Evolutionary conservation across 1,140 invertebrate species (phyloP), one percentile per base, ranked within the genome.

Genomic region (Saccostrea glomerata): DNA sequence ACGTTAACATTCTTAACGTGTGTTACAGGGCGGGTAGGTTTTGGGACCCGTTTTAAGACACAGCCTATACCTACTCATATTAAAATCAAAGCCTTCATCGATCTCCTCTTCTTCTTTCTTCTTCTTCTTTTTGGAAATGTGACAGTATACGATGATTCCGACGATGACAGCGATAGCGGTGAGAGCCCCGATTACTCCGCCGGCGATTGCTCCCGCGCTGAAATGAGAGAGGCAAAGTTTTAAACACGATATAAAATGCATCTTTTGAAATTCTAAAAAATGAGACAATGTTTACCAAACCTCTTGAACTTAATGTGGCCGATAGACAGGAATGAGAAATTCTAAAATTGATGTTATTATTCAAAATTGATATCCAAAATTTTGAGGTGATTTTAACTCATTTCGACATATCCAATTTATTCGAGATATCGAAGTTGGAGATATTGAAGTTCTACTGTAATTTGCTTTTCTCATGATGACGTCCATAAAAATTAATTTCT

Each of bases 141-240:
- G 9, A 54, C 82, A 84, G 40, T 56, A 84, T 2, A 55, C 82
- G 82, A 84, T 84, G n/a, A 84, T 20, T 4, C 40, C 40, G 2
- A n/a, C 82, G 40, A 84, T n/a, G 54, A 84, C 23, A n/a, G 82
- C 82, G 11, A 84, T 84, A 20, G 54, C 82, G 2, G 30, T 23
- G 2, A 84, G 82, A 13, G 82, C 82, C 5, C 82, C 82, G 6
- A 84, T 84, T 40, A 84, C 82, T 17, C 82, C 82, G 4, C 82
- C 82, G 11, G 54, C 54, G 82, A 84, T 84, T 12, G 82, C 82
- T 23, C 82, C 82, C 11, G 82, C n/a, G 40, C 82, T 84, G 82
- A 20, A 84, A 84, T 9, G 30, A 36, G 7, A 47, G 47, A 9
- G 30, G 30, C 30, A 36, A 36, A 36, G 30, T 36, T 36, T 36